Evolutionary conservation across 2,888 invertebrate species (phyloP).

Genomic region (Theodoxus fluviatilis): DNA sequence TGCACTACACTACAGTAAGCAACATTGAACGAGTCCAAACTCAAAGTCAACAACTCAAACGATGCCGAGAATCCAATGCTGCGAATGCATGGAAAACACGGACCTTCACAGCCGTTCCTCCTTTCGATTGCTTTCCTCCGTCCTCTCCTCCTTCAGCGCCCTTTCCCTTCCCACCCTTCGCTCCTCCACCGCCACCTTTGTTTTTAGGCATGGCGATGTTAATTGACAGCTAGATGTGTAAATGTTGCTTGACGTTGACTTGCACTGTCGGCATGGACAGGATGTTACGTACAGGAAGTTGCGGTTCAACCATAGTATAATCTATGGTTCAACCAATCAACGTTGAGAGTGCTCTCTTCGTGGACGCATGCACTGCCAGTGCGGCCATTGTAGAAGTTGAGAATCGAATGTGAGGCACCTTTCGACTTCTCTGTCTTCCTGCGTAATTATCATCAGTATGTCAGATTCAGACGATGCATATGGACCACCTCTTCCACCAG

Average conservation of each 20-base stretch:
- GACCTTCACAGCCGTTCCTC: constrained; percentile 67
- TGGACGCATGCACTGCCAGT: neutral
- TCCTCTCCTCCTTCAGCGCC: constrained; percentile 49
- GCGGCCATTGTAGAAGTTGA: neutral
- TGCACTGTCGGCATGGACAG: too few species aligned
- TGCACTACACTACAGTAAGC: too few species aligned
- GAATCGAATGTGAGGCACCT: neutral
- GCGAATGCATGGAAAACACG: too few species aligned
- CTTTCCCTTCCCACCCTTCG: constrained; percentile 43
- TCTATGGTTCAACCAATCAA: too few species aligned
- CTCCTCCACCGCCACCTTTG: constrained; percentile 53
- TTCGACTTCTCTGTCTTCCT: neutral
- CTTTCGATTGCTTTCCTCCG: constrained; percentile 48
- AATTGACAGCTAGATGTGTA: too few species aligned
- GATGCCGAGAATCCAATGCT: neutral
- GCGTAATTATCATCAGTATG: constrained; percentile 16
- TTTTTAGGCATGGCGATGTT: constrained; percentile 54
- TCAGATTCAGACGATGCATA: constrained; percentile 36
- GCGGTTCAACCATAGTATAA: too few species aligned
- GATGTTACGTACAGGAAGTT: too few species aligned
- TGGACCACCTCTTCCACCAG: constrained; percentile 47
- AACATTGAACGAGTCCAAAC: neutral
- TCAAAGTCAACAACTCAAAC: neutral
- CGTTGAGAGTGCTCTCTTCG: too few species aligned
- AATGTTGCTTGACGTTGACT: too few species aligned